Evolutionary conservation across 2,797 vertebrate species (phyloP), one percentile per base, ranked within the genome.

Genomic region (Babyrousa celebensis): DNA sequence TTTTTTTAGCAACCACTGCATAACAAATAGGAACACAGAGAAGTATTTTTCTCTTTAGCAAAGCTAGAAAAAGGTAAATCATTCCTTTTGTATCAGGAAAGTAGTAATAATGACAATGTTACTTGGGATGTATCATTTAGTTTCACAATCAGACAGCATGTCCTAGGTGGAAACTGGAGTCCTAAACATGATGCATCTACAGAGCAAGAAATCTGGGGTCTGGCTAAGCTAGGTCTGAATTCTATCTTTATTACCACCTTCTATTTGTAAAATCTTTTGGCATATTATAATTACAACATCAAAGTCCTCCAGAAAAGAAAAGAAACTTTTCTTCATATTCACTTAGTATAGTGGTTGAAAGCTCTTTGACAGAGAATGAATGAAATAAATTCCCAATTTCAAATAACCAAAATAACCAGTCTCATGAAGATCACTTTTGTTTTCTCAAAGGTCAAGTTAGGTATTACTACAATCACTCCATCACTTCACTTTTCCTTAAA

Each of bases 41-140:
- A 95, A 85, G 60, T 21, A 2, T 78, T 52, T 27, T 11, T 85
- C 43, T 75, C 27, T 86, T 95, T 63, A 56, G 32, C 58, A 52
- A 91, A 82, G 62, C 25, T 52, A 85, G 58, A 86, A 52, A 91
- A 87, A 68, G 68, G 84, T 20, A 93, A 93, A 75, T 67, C 15
- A 60, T 27, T 43, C n/a, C 40, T 92, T 92, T 25, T 27, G 70
- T 82, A 86, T 56, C 91, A 65, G 54, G 93, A 85, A 58, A 67
- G 60, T 77, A 83, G 29, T 72, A 77, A 91, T 52, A 40, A 92
- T 80, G 56, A 90, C 4, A 58, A 72, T 36, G 65, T 89, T 78
- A 71, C 29, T 82, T 67, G 23, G 83, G 40, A 82, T n/a, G 54
- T 0, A 60, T 82, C 85, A 90, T 91, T 68, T 56, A 63, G 67